Base-by-base conservation (phyloP, 2,113 vertebrate species). In the Zosterops lateralis region DNA sequence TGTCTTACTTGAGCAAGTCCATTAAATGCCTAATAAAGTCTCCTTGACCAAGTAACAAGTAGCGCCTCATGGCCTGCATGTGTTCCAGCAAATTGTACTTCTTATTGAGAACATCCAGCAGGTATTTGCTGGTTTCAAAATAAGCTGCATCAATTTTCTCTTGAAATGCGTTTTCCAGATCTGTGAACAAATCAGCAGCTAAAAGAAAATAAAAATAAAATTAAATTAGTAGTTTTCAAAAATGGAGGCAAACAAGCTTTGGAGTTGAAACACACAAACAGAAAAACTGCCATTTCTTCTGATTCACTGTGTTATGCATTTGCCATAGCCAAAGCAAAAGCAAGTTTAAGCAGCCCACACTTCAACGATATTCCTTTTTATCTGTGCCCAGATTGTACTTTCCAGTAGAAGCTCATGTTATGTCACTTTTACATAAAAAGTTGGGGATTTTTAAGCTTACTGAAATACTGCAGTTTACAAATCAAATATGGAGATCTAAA, bases 11-110 rank as follows among this genome's bases (percentile, higher is more conserved):
- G 28, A 99, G 98, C 93, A 99, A 97, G 95, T 99, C 99, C 99
- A 99, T 99, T 74, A 99, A 97, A 93, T 99, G 99, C 40, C 99
- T 97, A 96, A 99, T 99, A 93, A 99, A 99, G 97, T 99, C 99
- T 83, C 99, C 99, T 95, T 99, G 99, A 74, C 99, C 99, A 31
- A 99, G 98, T 47, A 99, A 98, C 93, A 99, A 97, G 98, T 99
- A 99, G 57, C 99, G 98, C 47, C 99, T 98, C 98, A 99, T 98
- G 67, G 99, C 99, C 97, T 99, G 99, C 96, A 99, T 98, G 91
- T 99, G 99, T 61, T 99, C 99, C 95, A 99, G 97, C 95, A 99
- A 95, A 94, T 98, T 98, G 97, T 99, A 99, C 93, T 99, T 99
- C 53, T 97, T 98, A 96, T 99, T 99, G 65, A 99, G 98, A 15